Evolutionary conservation across 2,888 invertebrate species (phyloP).

Genomic region (Luperina testacea): DNA sequence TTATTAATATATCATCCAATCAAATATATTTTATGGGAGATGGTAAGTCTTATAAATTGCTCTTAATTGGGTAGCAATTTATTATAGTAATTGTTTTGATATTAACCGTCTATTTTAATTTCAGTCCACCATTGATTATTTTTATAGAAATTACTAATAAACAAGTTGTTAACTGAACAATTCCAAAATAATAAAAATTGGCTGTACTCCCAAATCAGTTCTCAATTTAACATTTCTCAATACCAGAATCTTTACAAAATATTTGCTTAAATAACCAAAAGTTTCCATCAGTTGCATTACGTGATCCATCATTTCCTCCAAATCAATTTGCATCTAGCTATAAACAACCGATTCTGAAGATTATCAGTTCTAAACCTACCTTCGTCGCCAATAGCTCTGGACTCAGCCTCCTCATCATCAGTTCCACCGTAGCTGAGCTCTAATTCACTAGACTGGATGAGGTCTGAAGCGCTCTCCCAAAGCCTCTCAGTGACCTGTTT

Average conservation of each 20-base stretch:
- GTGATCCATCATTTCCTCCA: neutral
- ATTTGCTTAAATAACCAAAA: neutral
- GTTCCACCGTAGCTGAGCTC: conserved; percentile 79
- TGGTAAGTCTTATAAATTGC: neutral
- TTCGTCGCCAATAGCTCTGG: conserved; percentile 79
- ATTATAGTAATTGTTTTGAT: neutral
- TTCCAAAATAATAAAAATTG: neutral
- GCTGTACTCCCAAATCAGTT: conserved; percentile 13
- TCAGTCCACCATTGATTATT: neutral
- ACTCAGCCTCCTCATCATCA: conserved; percentile 78
- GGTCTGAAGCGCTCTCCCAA: conserved; percentile 80
- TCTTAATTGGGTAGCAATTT: neutral
- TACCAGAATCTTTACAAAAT: conserved; percentile 2
- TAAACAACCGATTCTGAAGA: neutral
- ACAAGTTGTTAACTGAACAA: neutral
- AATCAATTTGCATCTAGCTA: neutral
- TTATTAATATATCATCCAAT: neutral
- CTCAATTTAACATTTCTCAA: neutral
- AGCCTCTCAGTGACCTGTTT: conserved; percentile 80
- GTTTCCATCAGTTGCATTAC: conserved; percentile 5
- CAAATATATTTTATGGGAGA: neutral
- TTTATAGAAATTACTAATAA: neutral
- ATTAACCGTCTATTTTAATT: neutral
- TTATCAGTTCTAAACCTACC: conserved; percentile 66
- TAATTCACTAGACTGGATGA: conserved; percentile 80